Conservation (phyloP, 2,113 vertebrate genomes). For the Mus spicilegus region DNA sequence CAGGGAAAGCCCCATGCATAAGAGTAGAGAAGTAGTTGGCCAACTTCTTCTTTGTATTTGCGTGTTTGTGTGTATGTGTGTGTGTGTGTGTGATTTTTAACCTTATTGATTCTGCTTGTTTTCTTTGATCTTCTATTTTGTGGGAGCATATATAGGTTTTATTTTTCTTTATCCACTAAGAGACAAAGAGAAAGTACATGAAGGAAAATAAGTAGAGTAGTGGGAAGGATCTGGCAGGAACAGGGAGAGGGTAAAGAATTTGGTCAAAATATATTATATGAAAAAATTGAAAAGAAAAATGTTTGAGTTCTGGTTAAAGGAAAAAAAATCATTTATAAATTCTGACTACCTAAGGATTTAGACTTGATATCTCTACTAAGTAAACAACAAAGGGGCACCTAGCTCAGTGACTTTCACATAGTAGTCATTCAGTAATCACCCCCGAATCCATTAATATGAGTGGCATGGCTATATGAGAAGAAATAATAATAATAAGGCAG, state of each 20-base stretch:
- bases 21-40: not conserved
- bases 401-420: not conserved
- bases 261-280: not conserved
- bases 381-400: not conserved
- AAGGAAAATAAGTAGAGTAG: not conserved
- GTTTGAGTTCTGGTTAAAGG: not conserved
- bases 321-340: not conserved
- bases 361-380: not conserved
- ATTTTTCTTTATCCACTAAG: not conserved
- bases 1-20: not conserved
- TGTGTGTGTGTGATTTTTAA: not conserved
- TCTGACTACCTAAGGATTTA: conserved; percentile 24
- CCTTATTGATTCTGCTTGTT: not conserved
- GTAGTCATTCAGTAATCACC: not conserved
- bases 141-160: not conserved
- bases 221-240: not conserved
- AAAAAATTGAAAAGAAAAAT: not conserved
- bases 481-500: not conserved
- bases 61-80: not conserved
- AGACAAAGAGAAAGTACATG: not conserved
- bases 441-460: conserved; percentile 39
- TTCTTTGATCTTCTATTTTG: not conserved
- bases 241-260: not conserved
- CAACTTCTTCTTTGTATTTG: not conserved
- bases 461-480: not conserved